phyloP scores from a whole-genome alignment of 2,888 invertebrate species.

The Ophonus ardosiacus region DNA sequence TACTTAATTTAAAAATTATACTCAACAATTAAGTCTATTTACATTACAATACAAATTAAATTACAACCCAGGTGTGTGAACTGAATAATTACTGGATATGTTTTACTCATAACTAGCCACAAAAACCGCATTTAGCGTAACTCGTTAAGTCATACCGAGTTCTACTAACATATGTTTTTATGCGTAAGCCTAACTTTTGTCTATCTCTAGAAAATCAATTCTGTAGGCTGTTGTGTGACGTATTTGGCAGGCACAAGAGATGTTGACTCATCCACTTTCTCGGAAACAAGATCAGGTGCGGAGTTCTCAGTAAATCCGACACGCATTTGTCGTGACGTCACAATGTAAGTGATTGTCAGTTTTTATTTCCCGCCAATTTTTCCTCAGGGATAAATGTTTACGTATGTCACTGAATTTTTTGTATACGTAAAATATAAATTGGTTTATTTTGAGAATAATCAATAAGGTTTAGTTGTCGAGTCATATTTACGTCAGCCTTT shows the following conservation, averaged over 20 bases:
- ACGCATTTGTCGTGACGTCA: slow-evolving; percentile 44
- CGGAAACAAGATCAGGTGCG: slow-evolving; percentile 50
- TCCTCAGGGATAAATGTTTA: background rate
- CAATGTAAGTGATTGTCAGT: background rate
- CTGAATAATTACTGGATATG: background rate
- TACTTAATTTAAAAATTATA: background rate
- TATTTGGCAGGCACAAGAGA: slow-evolving; percentile 35
- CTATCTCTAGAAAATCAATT: background rate
- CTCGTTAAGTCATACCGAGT: background rate
- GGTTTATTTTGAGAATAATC: background rate
- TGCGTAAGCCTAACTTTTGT: background rate
- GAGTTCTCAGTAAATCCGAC: slow-evolving; percentile 27
- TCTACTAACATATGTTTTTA: background rate
- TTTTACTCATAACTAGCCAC: background rate
- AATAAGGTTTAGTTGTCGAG: background rate
- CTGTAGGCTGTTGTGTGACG: background rate
- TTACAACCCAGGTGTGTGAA: slow-evolving; percentile 3
- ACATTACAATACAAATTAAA: background rate
- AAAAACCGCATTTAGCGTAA: slow-evolving; percentile 4
- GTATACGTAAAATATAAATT: background rate
- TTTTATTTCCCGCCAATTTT: slow-evolving; percentile 12
- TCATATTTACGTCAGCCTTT: background rate
- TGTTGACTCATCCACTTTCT: slow-evolving; percentile 37
- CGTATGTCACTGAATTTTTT: no score
- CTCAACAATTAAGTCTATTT: background rate